phyloP scores from a whole-genome alignment of 1,140 invertebrate genomes.

The Portunus trituberculatus region DNA sequence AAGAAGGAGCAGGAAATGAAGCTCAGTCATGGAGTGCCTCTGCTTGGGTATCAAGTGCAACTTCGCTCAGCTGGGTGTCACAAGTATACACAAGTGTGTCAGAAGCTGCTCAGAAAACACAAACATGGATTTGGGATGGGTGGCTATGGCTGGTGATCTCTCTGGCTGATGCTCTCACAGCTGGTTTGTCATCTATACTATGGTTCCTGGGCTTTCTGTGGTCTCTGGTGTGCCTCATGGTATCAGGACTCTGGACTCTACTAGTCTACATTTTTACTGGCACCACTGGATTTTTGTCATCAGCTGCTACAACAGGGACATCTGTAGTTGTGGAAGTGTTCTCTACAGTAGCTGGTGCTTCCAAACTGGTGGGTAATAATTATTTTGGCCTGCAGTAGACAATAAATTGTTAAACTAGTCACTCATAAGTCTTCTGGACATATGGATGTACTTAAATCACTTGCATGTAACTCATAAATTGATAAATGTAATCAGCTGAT shows the following conservation, averaged over 20 bases:
- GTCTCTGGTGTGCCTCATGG: slow-evolving; percentile 31
- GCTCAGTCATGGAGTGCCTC: slow-evolving; percentile 45
- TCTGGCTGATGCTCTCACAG: slow-evolving; percentile 46
- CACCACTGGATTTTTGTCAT: slow-evolving; percentile 42
- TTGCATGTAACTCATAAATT: too few species aligned
- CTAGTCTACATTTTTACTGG: slow-evolving; percentile 49
- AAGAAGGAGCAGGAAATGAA: slow-evolving; percentile 47
- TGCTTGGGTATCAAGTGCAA: slow-evolving; percentile 42
- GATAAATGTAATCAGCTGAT: too few species aligned
- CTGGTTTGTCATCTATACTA: slow-evolving; percentile 33
- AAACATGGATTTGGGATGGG: slow-evolving; percentile 54
- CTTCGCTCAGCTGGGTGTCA: slow-evolving; percentile 33
- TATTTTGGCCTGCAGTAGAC: background rate
- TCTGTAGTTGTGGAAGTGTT: slow-evolving; percentile 52
- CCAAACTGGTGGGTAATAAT: slow-evolving; percentile 49
- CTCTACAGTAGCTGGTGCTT: slow-evolving; percentile 19
- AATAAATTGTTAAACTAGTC: background rate
- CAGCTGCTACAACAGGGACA: slow-evolving; percentile 55
- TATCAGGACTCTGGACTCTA: slow-evolving; percentile 67
- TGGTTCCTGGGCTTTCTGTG: slow-evolving; percentile 48
- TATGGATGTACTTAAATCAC: too few species aligned
- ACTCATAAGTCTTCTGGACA: too few species aligned
- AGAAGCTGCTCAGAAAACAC: slow-evolving; percentile 43
- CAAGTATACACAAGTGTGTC: slow-evolving; percentile 27
- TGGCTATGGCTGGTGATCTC: slow-evolving; percentile 68